Percentiles rank a stretch among this genome's conserved stretches.
phyloP scores from a whole-genome alignment of 2,797 vertebrate species.

The Dipus sagitta region DNA sequence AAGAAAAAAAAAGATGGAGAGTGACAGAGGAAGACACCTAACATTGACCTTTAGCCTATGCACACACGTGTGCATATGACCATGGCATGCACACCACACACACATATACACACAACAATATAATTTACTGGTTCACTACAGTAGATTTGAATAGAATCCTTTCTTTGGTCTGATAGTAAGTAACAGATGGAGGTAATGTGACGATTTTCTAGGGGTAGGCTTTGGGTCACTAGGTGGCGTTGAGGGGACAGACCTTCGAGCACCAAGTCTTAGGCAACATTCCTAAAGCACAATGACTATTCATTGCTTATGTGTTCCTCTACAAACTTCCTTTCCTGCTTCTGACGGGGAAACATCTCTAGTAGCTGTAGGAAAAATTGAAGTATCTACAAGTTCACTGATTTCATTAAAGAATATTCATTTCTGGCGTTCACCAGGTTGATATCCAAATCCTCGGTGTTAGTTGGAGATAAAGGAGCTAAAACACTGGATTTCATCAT shows the following conservation, averaged over 20 bases:
- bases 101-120: no score
- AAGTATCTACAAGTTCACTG: background rate
- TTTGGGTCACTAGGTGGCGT: background rate
- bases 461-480: background rate
- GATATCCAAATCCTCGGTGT: background rate
- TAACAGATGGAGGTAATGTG: background rate
- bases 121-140: no score
- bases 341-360: background rate
- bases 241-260: background rate
- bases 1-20: no score
- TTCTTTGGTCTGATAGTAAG: background rate
- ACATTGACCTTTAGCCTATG: no score
- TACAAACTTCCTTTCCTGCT: no score
- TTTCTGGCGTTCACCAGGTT: background rate
- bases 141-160: background rate
- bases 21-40: no score
- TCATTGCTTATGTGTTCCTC: background rate
- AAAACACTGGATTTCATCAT: background rate
- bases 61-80: no score
- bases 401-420: slow-evolving; percentile 5
- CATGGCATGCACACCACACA: no score
- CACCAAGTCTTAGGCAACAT: background rate
- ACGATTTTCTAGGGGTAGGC: background rate
- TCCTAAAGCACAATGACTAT: background rate
- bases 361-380: background rate